A percentile compares a stretch with the other conserved stretches of the same genome.
These are phyloP conservation scores for Crypturellus undulatus DNA, from an alignment of 2,113 vertebrate genomes.

Conservation along the genomic window DNA sequence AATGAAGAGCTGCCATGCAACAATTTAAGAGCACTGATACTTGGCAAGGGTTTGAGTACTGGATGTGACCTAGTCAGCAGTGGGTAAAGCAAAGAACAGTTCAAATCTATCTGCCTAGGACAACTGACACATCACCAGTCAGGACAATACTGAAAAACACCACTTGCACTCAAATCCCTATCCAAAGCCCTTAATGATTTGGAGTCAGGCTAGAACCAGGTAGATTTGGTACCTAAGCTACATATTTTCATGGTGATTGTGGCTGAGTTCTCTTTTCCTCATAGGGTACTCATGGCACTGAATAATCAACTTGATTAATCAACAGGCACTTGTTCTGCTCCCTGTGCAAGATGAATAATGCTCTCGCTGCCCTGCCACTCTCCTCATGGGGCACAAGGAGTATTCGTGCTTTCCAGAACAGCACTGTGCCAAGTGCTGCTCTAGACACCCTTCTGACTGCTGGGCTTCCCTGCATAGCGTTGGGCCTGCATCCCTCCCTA, in stretches of 20 bases:
- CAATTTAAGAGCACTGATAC: neutral
- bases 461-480: neutral
- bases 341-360: neutral
- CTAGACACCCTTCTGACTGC: neutral
- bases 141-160: too few relatives aligned
- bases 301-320: neutral
- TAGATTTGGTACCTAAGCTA: neutral
- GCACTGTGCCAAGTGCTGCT: neutral
- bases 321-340: neutral
- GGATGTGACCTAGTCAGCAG: neutral
- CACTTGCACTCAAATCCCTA: neutral
- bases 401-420: fast-evolving
- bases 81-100: neutral
- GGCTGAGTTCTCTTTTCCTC: neutral
- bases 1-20: neutral
- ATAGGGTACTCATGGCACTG: neutral
- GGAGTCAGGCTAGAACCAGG: neutral
- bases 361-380: neutral
- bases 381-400: neutral
- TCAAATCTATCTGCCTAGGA: neutral
- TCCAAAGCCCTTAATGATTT: neutral
- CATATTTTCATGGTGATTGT: neutral
- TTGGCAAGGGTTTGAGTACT: fast-evolving
- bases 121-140: neutral
- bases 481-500: neutral